A percentile compares a stretch with the other conserved stretches of the same genome.
phyloP scores from a whole-genome alignment of 1,140 invertebrate species.

The Drosophila albomicans region DNA sequence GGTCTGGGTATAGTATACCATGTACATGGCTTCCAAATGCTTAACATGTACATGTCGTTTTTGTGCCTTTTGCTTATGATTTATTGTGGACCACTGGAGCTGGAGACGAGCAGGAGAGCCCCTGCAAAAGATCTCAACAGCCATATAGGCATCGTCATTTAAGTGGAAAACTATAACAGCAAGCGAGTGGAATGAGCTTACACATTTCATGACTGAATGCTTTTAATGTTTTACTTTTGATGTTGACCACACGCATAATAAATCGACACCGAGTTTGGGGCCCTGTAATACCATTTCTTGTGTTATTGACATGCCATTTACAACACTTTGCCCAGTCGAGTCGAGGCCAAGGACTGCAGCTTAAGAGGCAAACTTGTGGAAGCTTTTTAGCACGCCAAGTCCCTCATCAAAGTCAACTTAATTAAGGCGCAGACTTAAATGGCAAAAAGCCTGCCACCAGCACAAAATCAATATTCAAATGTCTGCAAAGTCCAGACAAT shows the following conservation, averaged over 20 bases:
- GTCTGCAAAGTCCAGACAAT: slow-evolving; percentile 21
- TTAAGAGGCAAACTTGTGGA: slow-evolving; percentile 40
- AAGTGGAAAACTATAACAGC: slow-evolving; percentile 45
- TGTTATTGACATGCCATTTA: slow-evolving; percentile 43
- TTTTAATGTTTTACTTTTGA: slow-evolving; percentile 75
- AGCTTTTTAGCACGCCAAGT: slow-evolving; percentile 49
- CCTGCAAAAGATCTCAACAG: slow-evolving; percentile 26
- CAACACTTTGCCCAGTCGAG: slow-evolving; percentile 9
- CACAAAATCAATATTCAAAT: slow-evolving; percentile 74
- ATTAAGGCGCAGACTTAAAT: slow-evolving; percentile 65
- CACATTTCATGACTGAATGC: slow-evolving; percentile 65
- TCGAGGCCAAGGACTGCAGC: slow-evolving; percentile 7
- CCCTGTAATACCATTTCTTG: slow-evolving; percentile 13
- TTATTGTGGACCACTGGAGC: slow-evolving; percentile 27
- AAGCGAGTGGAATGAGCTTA: slow-evolving; percentile 21
- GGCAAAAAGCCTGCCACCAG: not conserved
- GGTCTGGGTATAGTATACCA: not conserved
- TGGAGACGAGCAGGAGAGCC: not conserved
- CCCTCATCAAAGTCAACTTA: slow-evolving; percentile 80
- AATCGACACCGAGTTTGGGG: slow-evolving; percentile 22
- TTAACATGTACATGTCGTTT: slow-evolving; percentile 49
- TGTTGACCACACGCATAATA: slow-evolving; percentile 67
- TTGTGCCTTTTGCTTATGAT: slow-evolving; percentile 58
- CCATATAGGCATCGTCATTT: slow-evolving; percentile 32
- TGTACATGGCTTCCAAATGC: slow-evolving; percentile 54